Base-by-base conservation (phyloP, 2,113 vertebrate species). In the Lophius piscatorius region DNA sequence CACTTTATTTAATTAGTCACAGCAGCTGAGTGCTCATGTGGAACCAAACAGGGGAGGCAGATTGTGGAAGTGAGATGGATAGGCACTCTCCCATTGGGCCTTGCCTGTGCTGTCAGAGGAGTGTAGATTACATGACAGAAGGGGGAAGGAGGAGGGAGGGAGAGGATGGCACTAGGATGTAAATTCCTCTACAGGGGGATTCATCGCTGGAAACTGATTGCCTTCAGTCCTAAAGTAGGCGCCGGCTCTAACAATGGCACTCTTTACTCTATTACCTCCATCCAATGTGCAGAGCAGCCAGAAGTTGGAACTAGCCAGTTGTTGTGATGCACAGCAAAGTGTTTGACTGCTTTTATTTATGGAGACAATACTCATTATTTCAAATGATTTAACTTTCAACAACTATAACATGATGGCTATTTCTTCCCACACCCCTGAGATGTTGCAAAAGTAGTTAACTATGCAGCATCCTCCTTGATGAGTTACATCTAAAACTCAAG, bases 1-100 rank as follows among this genome's bases (percentile, higher is more conserved):
- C 26, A 72, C 66, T 82, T 88, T 88, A 88, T 88, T 88, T 88
- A 88, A 89, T 88, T 89, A 88, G 84, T 78, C 85, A 83, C 84
- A 87, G 84, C 83, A 75, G 78, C 81, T 73, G 78, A 90, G 82
- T 86, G 83, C 81, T 86, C 81, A 87, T 84, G 82, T 84, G 85
- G 82, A 87, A 87, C 86, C 81, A 78, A 85, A 85, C 81, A 66
- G 74, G 66, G 71, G 74, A 78, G 79, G 83, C 70, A 83, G 80
- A 78, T 79, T 78, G 76, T 74, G 66, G 68, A 52, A 80, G 87
- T 73, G 86, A 82, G 84, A 88, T 87, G 82, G 87, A 90, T 84
- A 82, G 74, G 72, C 80, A 66, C 69, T 79, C 68, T 85, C 86
- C 87, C 86, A 84, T 70, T 50, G 81, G 87, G 80, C 74, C 71